Evolutionary conservation across 2,113 vertebrate species (phyloP).

Genomic region (Pseudorhombus dupliciocellatus): DNA sequence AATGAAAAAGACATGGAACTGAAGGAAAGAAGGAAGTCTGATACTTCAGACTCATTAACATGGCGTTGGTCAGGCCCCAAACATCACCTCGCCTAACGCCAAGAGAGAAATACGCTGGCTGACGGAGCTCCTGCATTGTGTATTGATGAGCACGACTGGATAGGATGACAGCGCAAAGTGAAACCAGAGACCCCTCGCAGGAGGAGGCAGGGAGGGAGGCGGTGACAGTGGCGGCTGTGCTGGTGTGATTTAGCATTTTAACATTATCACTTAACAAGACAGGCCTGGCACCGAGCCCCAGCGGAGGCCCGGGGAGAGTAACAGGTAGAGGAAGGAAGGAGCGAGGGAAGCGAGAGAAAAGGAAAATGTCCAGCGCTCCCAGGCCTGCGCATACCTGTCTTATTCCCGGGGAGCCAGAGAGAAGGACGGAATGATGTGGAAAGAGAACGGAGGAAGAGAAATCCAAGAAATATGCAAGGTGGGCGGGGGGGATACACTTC

Average conservation of each 20-base stretch:
- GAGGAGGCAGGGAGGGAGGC: constrained; percentile 42
- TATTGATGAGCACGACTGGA: constrained; percentile 76
- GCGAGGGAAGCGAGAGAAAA: neutral
- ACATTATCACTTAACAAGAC: constrained; percentile 72
- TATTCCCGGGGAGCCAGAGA: neutral
- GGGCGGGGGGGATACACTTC: constrained; percentile 38
- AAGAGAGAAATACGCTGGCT: constrained; percentile 53
- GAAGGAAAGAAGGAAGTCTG: constrained; percentile 59
- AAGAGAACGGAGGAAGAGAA: constrained; percentile 37
- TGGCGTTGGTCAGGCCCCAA: constrained; percentile 51
- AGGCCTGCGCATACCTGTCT: neutral
- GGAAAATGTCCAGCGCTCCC: neutral
- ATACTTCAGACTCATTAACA: constrained; percentile 66
- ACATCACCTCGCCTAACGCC: constrained; percentile 52
- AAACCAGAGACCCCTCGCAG: constrained; percentile 67
- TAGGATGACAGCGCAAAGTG: constrained; percentile 74
- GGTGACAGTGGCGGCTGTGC: constrained; percentile 33
- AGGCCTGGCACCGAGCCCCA: constrained; percentile 36
- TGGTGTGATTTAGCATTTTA: constrained; percentile 72
- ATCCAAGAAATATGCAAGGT: constrained; percentile 18
- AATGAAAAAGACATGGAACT: constrained; percentile 67
- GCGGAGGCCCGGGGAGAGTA: constrained; percentile 3
- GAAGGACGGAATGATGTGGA: neutral
- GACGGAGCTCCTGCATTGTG: constrained; percentile 64
- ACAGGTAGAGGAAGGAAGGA: constrained; percentile 1